Evolutionary conservation across 2,113 vertebrate species (phyloP).

Genomic region (Catagonus wagneri): DNA sequence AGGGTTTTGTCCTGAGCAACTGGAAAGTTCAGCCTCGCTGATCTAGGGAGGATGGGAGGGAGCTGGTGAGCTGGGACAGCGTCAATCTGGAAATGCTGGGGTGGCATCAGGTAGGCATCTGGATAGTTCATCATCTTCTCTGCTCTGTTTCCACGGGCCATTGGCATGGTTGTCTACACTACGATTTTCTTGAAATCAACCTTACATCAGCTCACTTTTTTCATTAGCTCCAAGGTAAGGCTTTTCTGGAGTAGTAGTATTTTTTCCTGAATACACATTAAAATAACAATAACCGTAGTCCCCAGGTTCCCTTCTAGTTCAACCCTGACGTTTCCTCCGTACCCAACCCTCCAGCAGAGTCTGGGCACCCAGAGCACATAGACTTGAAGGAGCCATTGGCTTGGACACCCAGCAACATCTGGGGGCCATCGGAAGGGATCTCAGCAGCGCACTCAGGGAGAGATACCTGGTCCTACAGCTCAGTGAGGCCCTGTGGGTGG

Average conservation of each 20-base stretch:
- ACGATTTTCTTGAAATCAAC: conserved; percentile 18
- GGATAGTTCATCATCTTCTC: background rate
- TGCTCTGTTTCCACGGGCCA: background rate
- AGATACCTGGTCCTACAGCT: background rate
- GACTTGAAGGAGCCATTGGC: background rate
- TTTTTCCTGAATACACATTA: background rate
- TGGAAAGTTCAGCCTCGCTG: background rate
- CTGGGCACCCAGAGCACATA: background rate
- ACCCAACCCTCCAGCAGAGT: background rate
- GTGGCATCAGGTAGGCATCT: background rate
- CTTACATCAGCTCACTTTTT: background rate
- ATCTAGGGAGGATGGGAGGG: background rate
- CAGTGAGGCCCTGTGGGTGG: background rate
- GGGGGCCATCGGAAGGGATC: background rate
- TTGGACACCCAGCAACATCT: background rate
- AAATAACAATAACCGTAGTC: background rate
- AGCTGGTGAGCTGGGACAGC: background rate
- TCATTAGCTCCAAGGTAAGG: background rate
- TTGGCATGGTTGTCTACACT: background rate
- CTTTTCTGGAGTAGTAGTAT: background rate
- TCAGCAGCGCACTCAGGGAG: background rate
- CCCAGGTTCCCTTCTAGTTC: background rate
- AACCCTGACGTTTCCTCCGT: background rate
- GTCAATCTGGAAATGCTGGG: background rate
- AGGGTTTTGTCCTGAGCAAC: background rate